phyloP scores from a whole-genome alignment of 2,888 invertebrate genomes.

The Malthinus seriepunctatus region DNA sequence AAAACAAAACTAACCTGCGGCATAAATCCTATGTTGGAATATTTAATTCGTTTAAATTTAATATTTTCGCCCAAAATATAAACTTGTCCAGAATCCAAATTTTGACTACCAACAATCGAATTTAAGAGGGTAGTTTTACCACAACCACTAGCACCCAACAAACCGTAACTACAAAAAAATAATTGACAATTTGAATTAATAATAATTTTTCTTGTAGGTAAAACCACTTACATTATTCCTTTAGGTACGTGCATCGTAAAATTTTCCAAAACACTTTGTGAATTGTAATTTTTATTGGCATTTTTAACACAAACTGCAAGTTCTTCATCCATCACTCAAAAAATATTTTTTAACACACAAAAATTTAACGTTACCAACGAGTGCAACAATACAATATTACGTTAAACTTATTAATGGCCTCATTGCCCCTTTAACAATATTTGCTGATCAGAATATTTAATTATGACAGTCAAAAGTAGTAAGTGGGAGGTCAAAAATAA shows the following conservation, averaged over 20 bases:
- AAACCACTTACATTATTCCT: constrained; percentile 76
- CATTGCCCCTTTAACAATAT: neutral
- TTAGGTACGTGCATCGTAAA: constrained; percentile 75
- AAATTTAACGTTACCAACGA: neutral
- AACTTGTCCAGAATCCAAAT: constrained; percentile 73
- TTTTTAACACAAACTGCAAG: constrained; percentile 68
- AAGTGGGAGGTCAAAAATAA: too few relatives aligned
- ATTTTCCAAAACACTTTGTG: constrained; percentile 65
- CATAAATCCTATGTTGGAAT: constrained; percentile 82
- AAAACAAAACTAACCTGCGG: constrained; percentile 69
- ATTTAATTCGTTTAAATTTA: constrained; percentile 64
- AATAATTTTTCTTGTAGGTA: neutral
- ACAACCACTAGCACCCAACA: constrained; percentile 88
- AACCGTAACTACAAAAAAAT: constrained; percentile 69
- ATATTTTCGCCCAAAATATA: constrained; percentile 76
- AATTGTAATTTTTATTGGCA: constrained; percentile 71
- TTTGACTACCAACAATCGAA: constrained; percentile 79
- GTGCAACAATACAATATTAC: neutral
- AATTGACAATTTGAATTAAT: neutral
- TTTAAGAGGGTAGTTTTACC: constrained; percentile 88
- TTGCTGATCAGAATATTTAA: neutral
- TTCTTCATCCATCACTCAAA: constrained; percentile 7
- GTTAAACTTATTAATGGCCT: neutral
- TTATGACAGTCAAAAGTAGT: too few relatives aligned
- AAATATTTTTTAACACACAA: too few relatives aligned